Conservation (phyloP, 1,140 invertebrate genomes). For the Papilio dardanus region DNA sequence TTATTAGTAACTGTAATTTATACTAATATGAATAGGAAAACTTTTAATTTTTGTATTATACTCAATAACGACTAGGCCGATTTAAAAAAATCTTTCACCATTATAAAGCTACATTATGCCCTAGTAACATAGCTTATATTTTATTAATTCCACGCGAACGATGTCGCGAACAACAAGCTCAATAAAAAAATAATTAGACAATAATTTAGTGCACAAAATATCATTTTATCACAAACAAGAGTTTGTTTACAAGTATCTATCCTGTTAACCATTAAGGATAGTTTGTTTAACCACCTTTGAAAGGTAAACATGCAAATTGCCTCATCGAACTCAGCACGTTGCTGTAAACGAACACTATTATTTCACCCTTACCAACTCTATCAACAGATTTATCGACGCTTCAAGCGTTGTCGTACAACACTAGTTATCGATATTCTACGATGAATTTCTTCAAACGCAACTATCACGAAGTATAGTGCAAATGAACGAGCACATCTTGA, state of each 20-base stretch:
- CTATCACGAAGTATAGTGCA: constrained; percentile 64
- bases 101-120: too few relatives aligned
- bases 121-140: too few relatives aligned
- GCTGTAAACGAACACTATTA: constrained; percentile 28
- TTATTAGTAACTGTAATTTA: neutral
- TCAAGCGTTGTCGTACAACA: constrained; percentile 43
- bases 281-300: constrained; percentile 36
- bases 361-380: constrained; percentile 37
- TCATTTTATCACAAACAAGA: neutral
- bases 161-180: too few relatives aligned
- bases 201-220: too few relatives aligned
- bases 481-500: constrained; percentile 70
- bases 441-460: constrained; percentile 54
- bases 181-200: too few relatives aligned
- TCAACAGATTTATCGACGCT: constrained; percentile 39
- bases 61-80: too few relatives aligned
- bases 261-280: constrained; percentile 44
- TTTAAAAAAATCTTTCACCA: too few relatives aligned
- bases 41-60: too few relatives aligned
- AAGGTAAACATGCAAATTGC: constrained; percentile 31
- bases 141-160: too few relatives aligned
- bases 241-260: constrained; percentile 33
- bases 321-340: constrained; percentile 21
- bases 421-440: constrained; percentile 50
- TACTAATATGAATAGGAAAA: too few relatives aligned